Base-by-base conservation (phyloP, 2,888 invertebrate genomes). In the Microctonus brassicae region DNA sequence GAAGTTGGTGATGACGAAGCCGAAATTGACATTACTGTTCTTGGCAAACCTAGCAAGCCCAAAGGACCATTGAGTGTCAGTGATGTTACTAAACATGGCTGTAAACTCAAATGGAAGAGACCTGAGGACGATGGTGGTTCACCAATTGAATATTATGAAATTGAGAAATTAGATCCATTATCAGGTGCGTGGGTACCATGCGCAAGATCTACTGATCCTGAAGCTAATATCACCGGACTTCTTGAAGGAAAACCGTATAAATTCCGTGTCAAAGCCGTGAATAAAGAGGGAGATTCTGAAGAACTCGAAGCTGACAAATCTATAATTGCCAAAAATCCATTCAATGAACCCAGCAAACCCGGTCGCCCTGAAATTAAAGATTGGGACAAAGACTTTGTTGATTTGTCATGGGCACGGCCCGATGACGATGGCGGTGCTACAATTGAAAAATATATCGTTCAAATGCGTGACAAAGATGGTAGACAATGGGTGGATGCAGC, bases 241-340 rank as follows among this genome's bases (percentile, higher is more conserved):
- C 94, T 95, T 80, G 97, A 97, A 86, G 97, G 97, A 81, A 99
- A 99, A 87, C 95, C 97, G 0, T 99, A 99, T 89, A 97, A 98
- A 90, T 99, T 99, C 92, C 92, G 99, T 61, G 99, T 99, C 0
- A 94, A 95, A 83, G 98, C 99, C 22, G 97, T 99, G 66, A 99
- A 99, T 88, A 96, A 97, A 86, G 98, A 99, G 88, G 99, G 99
- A 17, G 97, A 97, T 88, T 97, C 98, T 0, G 98, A 99, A 87
- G 97, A 97, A 73, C 89, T 99, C 70, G 97, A 97, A 88, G 95
- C 97, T 0, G 97, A 97, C 76, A 95, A 95, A 82, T 92, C 97
- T 10, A 97, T 98, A 77, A 93, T 98, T 81, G 99, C 99, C 70
- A 99, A 99, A 89, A 99, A 99, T 95, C 99, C 99, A 76, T 99